Base-by-base conservation (phyloP, 2,888 invertebrate genomes). In the Anticlea derivata region DNA sequence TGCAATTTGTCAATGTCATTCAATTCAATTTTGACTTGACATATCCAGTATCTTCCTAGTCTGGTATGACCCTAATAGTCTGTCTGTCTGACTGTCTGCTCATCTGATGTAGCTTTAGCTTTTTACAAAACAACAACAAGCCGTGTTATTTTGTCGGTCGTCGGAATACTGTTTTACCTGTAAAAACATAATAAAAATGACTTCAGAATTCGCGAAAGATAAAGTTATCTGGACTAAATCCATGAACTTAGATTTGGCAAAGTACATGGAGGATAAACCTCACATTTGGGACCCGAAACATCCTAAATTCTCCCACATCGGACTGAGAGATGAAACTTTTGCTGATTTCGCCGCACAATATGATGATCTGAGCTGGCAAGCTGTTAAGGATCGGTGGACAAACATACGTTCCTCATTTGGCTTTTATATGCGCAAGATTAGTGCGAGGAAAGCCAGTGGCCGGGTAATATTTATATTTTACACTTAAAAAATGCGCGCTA, bases 381-480 rank as follows among this genome's bases (percentile, higher is more conserved):
- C 89, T 22, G 90, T 88, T 5, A 90, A 87, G 59, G 84, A 87
- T 20, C 71, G 90, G 1, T 90, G 90, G 90, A 89, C 88, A 2
- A 90, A 89, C 61, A 89, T 90, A 11, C 73, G 90, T 38, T 86
- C 86, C 5, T 88, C 89, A 1, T 89, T 82, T 67, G 75, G 85
- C 7, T 79, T 83, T 75, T 86, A 88, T 62, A 68, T 86, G 41
- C 80, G 89, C 53, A 90, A 87, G 74, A 54, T 82, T 12, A 81
- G 77, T 37, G 70, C 75, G 24, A 84, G 73, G 1, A 80, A 73
- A 63, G 66, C 55, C 0, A 73, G 73, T 44, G 75, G 72, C 13
- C 78, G 83, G 70, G 87, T 85, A 39, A 27, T 47, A 29, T 3
- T 17, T 17, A 17, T 17, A 12, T 7, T 20, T 2, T 8, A 22